Base-by-base conservation (phyloP, 2,888 invertebrate genomes). In the Priapulus caudatus region DNA sequence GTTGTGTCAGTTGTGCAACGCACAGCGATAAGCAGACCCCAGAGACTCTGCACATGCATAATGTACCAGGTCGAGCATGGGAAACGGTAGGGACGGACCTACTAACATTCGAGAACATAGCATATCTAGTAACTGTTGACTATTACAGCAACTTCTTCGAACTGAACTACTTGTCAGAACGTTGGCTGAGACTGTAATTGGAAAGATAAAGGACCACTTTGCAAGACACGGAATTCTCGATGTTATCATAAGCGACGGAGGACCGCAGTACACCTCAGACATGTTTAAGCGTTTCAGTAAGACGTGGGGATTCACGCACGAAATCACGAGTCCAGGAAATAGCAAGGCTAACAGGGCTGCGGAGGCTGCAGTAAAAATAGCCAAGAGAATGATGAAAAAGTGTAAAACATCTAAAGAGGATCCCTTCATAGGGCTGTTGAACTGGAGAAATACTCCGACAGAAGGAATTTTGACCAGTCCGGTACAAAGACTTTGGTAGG, bases 311-410 rank as follows among this genome's bases (percentile, higher is more conserved):
- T 33, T 33, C 33, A 33, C 33, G n/a, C 33, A 33, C n/a, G n/a
- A n/a, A 5, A 33, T 33, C 5, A 33, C n/a, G 10, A 33, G 33
- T n/a, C 33, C 33, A 33, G 33, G 33, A 10, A 33, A 33, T 33
- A 33, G n/a, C 33, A 45, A 50, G 47, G 45, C 46, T 5, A 50
- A 50, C 19, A 45, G 50, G 3, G 50, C 47, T 16, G 45, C 45
- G 10, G 50, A 50, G 18, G 47, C 47, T 4, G 50, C 46, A 15
- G 46, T 50, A 15, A 50, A 33, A 33, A 33, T 33, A 33, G 33
- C 33, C 10, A n/a, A n/a, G n/a, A 33, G 33, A 33, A 5, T 33
- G 10, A 33, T 33, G n/a, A 33, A 33, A 33, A 33, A 33, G 33
- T 33, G 10, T 33, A 33, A n/a, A n/a, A n/a, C 10, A n/a, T 5